Evolutionary conservation across 53 echinoderm and acorn worm genomes (phyloP).

Genomic region (Actinopyga echinites): DNA sequence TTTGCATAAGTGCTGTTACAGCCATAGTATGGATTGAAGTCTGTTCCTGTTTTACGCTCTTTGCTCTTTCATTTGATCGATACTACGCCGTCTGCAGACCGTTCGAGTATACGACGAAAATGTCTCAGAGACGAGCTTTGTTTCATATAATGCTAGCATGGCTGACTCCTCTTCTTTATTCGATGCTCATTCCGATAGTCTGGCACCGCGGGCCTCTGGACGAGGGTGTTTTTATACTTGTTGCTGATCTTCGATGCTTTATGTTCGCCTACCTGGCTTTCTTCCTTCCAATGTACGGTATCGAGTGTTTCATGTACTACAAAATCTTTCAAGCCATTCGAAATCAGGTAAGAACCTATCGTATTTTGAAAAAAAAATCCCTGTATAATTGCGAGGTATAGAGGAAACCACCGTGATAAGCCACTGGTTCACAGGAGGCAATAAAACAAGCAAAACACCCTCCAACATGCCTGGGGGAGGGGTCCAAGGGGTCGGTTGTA

Average conservation of each 20-base stretch:
- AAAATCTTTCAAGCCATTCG: constrained; percentile 63
- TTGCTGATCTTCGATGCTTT: constrained; percentile 41
- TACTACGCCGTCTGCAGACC: constrained; percentile 58
- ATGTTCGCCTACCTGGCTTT: constrained; percentile 53
- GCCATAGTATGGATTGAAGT: constrained; percentile 51
- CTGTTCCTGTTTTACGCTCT: constrained; percentile 61
- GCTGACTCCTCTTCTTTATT: constrained; percentile 48
- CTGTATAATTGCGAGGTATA: too few species aligned
- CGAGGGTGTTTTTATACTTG: constrained; percentile 36
- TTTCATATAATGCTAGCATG: constrained; percentile 49
- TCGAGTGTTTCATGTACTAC: constrained; percentile 65
- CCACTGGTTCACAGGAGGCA: too few species aligned
- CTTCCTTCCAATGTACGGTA: constrained; percentile 35
- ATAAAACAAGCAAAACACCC: too few species aligned
- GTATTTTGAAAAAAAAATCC: too few species aligned
- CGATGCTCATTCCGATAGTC: constrained; percentile 54
- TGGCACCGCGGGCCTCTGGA: constrained; percentile 33
- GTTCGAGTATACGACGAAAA: constrained; percentile 21
- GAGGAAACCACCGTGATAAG: too few species aligned
- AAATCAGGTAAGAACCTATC: constrained; percentile 54
- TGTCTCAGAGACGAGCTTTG: background rate
- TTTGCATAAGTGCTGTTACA: constrained; percentile 54
- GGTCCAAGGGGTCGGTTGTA: too few species aligned
- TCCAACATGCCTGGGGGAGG: too few species aligned
- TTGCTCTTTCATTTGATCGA: constrained; percentile 61